A percentile compares a stretch with the other conserved stretches of the same genome.
These are phyloP conservation scores for Phoxinus dragarum DNA, from an alignment of 2,797 vertebrate genomes.

Conservation along the genomic window DNA sequence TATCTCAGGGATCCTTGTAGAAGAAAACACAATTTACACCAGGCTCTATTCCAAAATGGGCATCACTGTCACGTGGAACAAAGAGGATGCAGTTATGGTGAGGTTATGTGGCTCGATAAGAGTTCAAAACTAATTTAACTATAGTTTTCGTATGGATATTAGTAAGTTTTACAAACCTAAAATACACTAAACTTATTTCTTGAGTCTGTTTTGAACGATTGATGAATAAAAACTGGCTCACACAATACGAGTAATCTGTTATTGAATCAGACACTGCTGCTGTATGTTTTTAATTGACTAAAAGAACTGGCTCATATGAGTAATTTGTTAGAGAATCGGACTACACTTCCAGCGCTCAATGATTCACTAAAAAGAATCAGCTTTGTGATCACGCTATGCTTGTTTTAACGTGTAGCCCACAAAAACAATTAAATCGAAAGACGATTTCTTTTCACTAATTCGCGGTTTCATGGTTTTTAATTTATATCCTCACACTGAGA, in stretches of 20 bases:
- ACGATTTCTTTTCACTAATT: neutral
- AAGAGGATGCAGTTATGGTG: conserved; percentile 90
- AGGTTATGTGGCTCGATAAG: conserved; percentile 20
- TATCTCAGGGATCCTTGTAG: conserved; percentile 81
- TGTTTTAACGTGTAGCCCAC: neutral
- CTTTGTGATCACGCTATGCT: neutral
- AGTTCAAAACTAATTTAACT: neutral
- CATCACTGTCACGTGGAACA: conserved; percentile 89
- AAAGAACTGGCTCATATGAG: neutral
- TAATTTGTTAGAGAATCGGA: neutral
- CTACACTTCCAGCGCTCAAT: too few relatives aligned
- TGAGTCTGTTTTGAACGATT: neutral
- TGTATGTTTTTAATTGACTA: too few relatives aligned
- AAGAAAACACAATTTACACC: conserved; percentile 81
- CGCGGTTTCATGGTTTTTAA: neutral
- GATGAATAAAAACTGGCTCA: neutral
- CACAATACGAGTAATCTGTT: neutral
- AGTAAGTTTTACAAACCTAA: too few relatives aligned
- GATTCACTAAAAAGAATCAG: neutral
- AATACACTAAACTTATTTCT: neutral
- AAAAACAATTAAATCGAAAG: neutral
- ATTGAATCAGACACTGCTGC: neutral
- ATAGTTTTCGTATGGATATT: neutral
- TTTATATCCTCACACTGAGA: neutral
- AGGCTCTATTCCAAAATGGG: conserved; percentile 87